Conservation (phyloP, 2,888 invertebrate genomes). For the Lissocephala sabroskyi region DNA sequence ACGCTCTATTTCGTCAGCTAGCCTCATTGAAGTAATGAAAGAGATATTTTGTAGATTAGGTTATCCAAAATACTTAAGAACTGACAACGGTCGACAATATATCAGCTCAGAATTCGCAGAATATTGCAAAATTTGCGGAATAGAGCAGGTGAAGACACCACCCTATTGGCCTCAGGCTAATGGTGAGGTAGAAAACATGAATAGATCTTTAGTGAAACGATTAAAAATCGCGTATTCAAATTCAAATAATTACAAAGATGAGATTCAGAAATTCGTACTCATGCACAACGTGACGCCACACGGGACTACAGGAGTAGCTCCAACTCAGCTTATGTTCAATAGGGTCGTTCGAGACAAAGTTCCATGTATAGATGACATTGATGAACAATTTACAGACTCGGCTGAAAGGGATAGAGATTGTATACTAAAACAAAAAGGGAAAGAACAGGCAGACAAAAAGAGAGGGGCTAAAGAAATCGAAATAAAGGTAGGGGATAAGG, state of each 20-base stretch:
- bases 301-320: conserved; percentile 17
- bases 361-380: not conserved
- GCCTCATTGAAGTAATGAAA: not conserved
- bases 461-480: conserved; percentile 14
- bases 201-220: conserved; percentile 14
- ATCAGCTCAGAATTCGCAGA: conserved; percentile 5
- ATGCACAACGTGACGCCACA: conserved; percentile 16
- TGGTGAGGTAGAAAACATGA: conserved; percentile 12
- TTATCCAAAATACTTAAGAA: not conserved
- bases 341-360: conserved; percentile 10
- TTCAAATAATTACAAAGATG: conserved; percentile 11
- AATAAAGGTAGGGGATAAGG: conserved; percentile 14
- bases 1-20: not conserved
- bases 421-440: conserved; percentile 5
- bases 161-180: conserved; percentile 15
- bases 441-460: conserved; percentile 10
- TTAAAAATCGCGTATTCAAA: conserved; percentile 18
- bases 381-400: not conserved
- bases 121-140: conserved; percentile 9
- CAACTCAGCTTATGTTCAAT: conserved; percentile 14
- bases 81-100: conserved; percentile 8
- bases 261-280: not conserved
- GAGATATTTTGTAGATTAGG: conserved; percentile 2
- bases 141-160: conserved; percentile 7
- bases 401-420: conserved; percentile 5